These are phyloP conservation scores for Calypte anna DNA, from an alignment of 2,113 vertebrate species.

Conservation along the genomic window DNA sequence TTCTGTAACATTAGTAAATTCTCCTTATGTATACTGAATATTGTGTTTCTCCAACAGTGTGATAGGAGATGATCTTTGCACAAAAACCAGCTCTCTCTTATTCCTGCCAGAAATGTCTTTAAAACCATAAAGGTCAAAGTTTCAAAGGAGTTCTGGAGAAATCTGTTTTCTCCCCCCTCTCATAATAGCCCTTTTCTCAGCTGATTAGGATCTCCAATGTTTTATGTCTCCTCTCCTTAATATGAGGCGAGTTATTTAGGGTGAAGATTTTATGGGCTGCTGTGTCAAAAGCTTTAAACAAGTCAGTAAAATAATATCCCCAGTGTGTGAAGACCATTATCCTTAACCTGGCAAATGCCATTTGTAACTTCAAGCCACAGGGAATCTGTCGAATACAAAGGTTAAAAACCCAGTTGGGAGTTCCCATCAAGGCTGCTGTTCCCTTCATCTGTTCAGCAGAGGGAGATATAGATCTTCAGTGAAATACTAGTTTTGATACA, in stretches of 20 bases:
- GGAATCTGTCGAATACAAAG: slow-evolving; percentile 33
- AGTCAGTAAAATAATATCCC: slow-evolving; percentile 61
- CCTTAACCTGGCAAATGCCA: slow-evolving; percentile 61
- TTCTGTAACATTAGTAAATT: neutral
- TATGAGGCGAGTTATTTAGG: slow-evolving; percentile 46
- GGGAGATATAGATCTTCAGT: slow-evolving; percentile 59
- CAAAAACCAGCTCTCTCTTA: neutral
- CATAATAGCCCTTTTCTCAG: slow-evolving; percentile 26
- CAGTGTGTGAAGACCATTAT: slow-evolving; percentile 51
- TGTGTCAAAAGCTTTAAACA: slow-evolving; percentile 71
- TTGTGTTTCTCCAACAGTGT: neutral
- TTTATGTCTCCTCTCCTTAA: slow-evolving; percentile 42
- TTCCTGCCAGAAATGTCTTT: slow-evolving; percentile 28
- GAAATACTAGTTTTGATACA: slow-evolving; percentile 13
- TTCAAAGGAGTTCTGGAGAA: slow-evolving; percentile 26
- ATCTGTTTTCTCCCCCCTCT: neutral
- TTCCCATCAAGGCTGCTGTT: slow-evolving; percentile 39
- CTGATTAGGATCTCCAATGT: slow-evolving; percentile 55
- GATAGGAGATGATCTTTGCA: neutral
- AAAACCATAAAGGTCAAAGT: slow-evolving; percentile 40
- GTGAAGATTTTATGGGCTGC: slow-evolving; percentile 55
- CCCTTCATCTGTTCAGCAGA: slow-evolving; percentile 54
- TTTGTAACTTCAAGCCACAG: slow-evolving; percentile 58
- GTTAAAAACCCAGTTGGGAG: slow-evolving; percentile 29
- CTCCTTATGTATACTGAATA: neutral